Evolutionary conservation across 2,113 vertebrate species (phyloP).

Genomic region (Pelecanoides urinatrix): DNA sequence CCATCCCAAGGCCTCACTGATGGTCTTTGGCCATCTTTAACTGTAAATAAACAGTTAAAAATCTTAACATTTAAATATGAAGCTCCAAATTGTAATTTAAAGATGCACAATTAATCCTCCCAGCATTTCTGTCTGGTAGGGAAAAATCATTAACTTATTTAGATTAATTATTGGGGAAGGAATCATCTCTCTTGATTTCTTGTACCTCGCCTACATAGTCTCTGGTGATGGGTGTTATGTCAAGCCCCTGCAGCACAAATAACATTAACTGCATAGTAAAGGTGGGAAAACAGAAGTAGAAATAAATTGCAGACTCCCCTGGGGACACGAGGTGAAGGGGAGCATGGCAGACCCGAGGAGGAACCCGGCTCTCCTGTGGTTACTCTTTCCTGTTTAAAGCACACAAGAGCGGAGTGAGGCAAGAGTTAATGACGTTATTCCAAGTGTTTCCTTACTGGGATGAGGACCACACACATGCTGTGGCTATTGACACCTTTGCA

Average conservation of each 20-base stretch:
- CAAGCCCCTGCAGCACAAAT: neutral
- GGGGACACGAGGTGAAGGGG: accelerated
- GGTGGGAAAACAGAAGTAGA: neutral
- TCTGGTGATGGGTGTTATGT: neutral
- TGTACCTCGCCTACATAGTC: neutral
- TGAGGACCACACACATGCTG: neutral
- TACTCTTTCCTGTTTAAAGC: neutral
- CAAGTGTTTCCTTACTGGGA: neutral
- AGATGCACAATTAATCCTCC: accelerated
- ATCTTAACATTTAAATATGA: neutral
- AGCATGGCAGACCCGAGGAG: neutral
- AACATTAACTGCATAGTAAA: neutral
- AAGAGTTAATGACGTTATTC: neutral
- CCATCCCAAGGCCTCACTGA: accelerated
- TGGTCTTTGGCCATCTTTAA: neutral
- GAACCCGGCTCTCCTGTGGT: too few relatives aligned
- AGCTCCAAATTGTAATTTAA: neutral
- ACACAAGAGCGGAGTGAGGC: neutral
- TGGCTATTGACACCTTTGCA: neutral
- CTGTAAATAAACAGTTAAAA: neutral
- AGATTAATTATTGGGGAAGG: neutral
- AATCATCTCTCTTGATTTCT: neutral
- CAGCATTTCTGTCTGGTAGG: neutral
- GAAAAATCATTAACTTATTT: neutral
- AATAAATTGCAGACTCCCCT: neutral